Evolutionary conservation across 2,113 vertebrate genomes (phyloP).

Genomic region (Nothobranchius kuhntae): DNA sequence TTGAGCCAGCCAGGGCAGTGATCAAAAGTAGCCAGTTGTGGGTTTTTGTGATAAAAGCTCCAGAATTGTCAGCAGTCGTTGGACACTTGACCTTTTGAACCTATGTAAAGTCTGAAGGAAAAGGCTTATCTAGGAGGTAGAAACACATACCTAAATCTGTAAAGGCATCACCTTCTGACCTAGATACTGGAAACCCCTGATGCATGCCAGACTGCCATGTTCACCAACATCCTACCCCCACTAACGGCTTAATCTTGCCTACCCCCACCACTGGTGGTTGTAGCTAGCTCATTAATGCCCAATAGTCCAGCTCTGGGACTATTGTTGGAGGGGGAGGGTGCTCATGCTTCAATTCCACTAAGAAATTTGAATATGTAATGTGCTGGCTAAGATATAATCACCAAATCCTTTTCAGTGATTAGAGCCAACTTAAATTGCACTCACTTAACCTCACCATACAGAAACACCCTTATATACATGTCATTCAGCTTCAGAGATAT

Average conservation of each 20-base stretch:
- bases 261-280: conserved; percentile 65
- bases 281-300: conserved; percentile 80
- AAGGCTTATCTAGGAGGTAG: conserved; percentile 7
- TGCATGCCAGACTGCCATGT: conserved; percentile 62
- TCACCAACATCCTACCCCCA: conserved; percentile 68
- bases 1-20: conserved; percentile 33
- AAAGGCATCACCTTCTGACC: conserved; percentile 23
- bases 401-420: conserved; percentile 73
- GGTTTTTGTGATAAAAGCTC: conserved; percentile 40
- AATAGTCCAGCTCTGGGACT: conserved; percentile 66
- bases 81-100: conserved; percentile 46
- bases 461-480: conserved; percentile 27
- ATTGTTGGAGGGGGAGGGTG: conserved; percentile 67
- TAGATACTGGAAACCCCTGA: conserved; percentile 46
- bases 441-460: conserved; percentile 61
- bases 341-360: conserved; percentile 61
- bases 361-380: conserved; percentile 81
- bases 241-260: conserved; percentile 77
- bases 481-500: conserved; percentile 39
- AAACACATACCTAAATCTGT: conserved; percentile 5
- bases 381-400: conserved; percentile 73
- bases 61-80: conserved; percentile 50
- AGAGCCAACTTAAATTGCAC: conserved; percentile 67
- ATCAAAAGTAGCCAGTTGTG: conserved; percentile 39
- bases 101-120: conserved; percentile 21